These are phyloP conservation scores for Dorcus hopei DNA, from an alignment of 2,888 invertebrate genomes.

Conservation along the genomic window DNA sequence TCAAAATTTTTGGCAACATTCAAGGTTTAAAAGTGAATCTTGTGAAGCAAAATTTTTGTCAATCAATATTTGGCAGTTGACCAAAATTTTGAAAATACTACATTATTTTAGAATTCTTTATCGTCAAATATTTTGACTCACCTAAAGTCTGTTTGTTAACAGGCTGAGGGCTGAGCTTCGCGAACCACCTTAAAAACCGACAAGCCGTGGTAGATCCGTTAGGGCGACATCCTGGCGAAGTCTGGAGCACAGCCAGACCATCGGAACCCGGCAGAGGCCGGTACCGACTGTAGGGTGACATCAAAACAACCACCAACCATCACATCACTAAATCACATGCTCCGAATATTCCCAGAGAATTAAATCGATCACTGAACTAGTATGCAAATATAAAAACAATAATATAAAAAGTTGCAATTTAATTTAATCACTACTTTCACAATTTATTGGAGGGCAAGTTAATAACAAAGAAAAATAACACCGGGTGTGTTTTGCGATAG, in stretches of 20 bases:
- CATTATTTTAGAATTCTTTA: too few species aligned
- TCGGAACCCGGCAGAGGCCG: conserved; percentile 48
- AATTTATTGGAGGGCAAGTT: too few species aligned
- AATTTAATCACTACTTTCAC: not conserved
- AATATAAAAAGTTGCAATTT: not conserved
- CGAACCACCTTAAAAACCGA: conserved; percentile 55
- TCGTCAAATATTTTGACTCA: too few species aligned
- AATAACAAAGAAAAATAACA: too few species aligned
- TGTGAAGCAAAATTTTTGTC: too few species aligned
- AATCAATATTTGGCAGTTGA: too few species aligned
- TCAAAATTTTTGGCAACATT: too few species aligned
- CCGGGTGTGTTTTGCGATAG: too few species aligned
- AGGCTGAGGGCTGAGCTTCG: conserved; percentile 53
- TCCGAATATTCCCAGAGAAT: not conserved
- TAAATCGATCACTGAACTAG: not conserved
- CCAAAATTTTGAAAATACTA: too few species aligned
- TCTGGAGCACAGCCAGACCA: conserved; percentile 33
- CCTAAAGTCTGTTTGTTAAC: conserved; percentile 49
- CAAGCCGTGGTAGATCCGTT: conserved; percentile 49
- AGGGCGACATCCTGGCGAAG: conserved; percentile 28
- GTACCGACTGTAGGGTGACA: conserved; percentile 51
- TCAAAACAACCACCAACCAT: conserved; percentile 26
- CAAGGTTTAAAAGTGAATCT: too few species aligned
- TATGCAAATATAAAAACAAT: not conserved
- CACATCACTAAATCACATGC: conserved; percentile 9